Percentiles rank a stretch among this genome's conserved stretches.
These are phyloP conservation scores for Phaonia tiefii DNA, from an alignment of 2,888 invertebrate genomes.

Conservation along the genomic window DNA sequence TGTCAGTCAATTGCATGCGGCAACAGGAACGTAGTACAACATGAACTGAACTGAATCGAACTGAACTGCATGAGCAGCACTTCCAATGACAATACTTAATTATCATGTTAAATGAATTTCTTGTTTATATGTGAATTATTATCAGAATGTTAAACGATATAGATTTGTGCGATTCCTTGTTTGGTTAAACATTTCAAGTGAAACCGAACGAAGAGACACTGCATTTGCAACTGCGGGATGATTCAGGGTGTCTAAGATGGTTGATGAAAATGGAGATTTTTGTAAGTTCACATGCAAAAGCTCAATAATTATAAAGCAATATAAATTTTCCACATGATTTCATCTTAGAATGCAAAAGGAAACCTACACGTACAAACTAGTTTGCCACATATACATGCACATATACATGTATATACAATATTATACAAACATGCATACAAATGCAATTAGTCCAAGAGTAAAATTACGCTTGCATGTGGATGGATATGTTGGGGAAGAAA, in stretches of 20 bases:
- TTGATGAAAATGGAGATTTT: slow-evolving; percentile 12
- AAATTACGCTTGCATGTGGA: neutral
- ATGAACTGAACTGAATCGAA: neutral
- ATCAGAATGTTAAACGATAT: slow-evolving; percentile 38
- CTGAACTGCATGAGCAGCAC: neutral
- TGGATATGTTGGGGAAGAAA: slow-evolving; percentile 11
- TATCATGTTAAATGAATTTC: slow-evolving; percentile 47
- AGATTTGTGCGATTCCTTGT: neutral
- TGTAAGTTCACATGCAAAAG: slow-evolving; percentile 21
- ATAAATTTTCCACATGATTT: slow-evolving; percentile 60
- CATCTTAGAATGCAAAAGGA: slow-evolving; percentile 19
- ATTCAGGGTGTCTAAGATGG: neutral
- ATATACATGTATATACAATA: neutral
- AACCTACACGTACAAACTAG: neutral
- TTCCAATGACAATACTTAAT: slow-evolving; percentile 48
- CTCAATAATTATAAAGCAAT: slow-evolving; percentile 54
- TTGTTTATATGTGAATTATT: slow-evolving; percentile 28
- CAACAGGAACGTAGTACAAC: slow-evolving; percentile 11
- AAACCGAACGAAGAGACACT: neutral
- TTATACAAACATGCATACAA: no score
- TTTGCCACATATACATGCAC: slow-evolving; percentile 1
- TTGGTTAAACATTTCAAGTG: neutral
- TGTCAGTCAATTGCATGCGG: slow-evolving; percentile 34
- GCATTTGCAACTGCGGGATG: neutral
- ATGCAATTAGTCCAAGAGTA: neutral